Evolutionary conservation across 2,888 invertebrate genomes (phyloP).

Genomic region (Aromia moschata): DNA sequence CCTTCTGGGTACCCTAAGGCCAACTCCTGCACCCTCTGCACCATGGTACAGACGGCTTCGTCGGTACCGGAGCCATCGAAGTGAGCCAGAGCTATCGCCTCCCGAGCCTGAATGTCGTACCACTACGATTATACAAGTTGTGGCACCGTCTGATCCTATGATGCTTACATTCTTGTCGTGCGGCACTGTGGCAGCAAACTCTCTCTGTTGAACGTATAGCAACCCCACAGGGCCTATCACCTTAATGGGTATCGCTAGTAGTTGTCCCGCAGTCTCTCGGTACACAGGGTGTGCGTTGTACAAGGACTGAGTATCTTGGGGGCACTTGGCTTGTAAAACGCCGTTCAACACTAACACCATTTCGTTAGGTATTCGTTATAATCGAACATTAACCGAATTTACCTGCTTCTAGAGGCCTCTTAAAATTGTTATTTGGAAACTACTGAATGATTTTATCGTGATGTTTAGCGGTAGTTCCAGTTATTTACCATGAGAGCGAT

Average conservation of each 20-base stretch:
- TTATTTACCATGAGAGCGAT: constrained; percentile 9
- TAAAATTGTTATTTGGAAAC: constrained; percentile 25
- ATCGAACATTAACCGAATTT: constrained; percentile 13
- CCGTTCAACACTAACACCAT: constrained; percentile 93
- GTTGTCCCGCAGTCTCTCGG: constrained; percentile 83
- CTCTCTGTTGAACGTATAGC: constrained; percentile 89
- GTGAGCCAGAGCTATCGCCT: constrained; percentile 85
- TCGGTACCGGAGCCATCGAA: constrained; percentile 76
- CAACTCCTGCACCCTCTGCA: constrained; percentile 83
- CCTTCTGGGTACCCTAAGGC: constrained; percentile 87
- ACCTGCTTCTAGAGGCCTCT: background rate
- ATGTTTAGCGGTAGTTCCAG: constrained; percentile 7
- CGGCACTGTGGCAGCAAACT: constrained; percentile 89
- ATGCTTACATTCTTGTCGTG: constrained; percentile 92
- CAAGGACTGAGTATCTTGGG: constrained; percentile 81
- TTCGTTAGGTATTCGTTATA: constrained; percentile 18
- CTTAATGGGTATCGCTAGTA: constrained; percentile 80
- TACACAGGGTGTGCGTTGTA: constrained; percentile 86
- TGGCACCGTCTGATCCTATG: constrained; percentile 92
- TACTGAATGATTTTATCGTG: constrained; percentile 30
- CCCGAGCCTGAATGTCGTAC: constrained; percentile 92
- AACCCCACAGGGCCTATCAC: constrained; percentile 85
- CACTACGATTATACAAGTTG: constrained; percentile 92
- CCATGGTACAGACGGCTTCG: constrained; percentile 83
- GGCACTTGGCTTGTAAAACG: constrained; percentile 87